These are phyloP conservation scores for Felis catus DNA, from an alignment of 2,113 vertebrate genomes.

Conservation along the genomic window F.catus_Fca126_mat1.0 CM031417.1:68043501-68044000, in stretches of 20 bases:
- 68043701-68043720: neutral
- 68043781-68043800: slow-evolving; percentile 3
- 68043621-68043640: neutral
- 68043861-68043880: slow-evolving; percentile 43
- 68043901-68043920: neutral
- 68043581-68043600: neutral
- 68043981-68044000: slow-evolving; percentile 38
- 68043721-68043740: neutral
- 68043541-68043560: neutral
- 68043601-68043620: neutral
- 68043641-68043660: neutral
- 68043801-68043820: neutral
- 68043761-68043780: slow-evolving; percentile 18
- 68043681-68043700: neutral
- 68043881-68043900: neutral
- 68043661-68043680: neutral
- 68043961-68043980: neutral
- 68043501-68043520: neutral
- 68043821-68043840: neutral
- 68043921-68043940: neutral
- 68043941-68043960: neutral
- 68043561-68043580: neutral
- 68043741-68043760: neutral
- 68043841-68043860: neutral
- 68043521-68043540: neutral